Percentiles rank a stretch among this genome's conserved stretches.
Conservation (phyloP, 2,888 invertebrate species). For the Drosophila diplacantha region DNA sequence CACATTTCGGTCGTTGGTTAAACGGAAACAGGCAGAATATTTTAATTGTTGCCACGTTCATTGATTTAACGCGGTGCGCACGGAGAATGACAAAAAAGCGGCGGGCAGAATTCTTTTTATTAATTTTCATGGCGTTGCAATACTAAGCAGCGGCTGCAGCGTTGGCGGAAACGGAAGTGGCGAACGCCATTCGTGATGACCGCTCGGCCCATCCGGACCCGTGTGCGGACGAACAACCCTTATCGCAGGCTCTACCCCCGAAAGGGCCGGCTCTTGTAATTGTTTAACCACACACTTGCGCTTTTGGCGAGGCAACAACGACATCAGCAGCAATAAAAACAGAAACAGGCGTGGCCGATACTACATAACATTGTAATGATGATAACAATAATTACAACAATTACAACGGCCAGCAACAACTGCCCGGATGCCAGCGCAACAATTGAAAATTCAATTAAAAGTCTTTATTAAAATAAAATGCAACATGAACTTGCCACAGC, state of each 20-base stretch:
- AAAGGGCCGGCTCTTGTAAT: conserved; percentile 43
- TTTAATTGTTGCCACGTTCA: conserved; percentile 68
- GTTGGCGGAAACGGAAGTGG: conserved; percentile 67
- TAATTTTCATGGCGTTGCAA: conserved; percentile 38
- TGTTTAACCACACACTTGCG: conserved; percentile 66
- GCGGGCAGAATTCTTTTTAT: conserved; percentile 36
- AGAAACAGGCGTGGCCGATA: conserved; percentile 38
- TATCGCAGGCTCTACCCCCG: conserved; percentile 4
- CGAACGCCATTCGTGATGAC: conserved; percentile 64
- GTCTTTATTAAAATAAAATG: conserved; percentile 73
- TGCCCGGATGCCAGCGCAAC: conserved; percentile 51
- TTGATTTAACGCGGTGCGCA: conserved; percentile 50
- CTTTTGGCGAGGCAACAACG: conserved; percentile 48
- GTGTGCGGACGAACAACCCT: conserved; percentile 13
- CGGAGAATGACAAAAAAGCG: conserved; percentile 22
- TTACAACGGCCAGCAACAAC: conserved; percentile 43
- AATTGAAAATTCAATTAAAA: conserved; percentile 74
- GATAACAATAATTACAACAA: conserved; percentile 56
- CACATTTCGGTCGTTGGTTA: conserved; percentile 26
- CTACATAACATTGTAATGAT: conserved; percentile 62
- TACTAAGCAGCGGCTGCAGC: conserved; percentile 51
- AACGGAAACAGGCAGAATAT: conserved; percentile 63
- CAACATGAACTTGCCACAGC: conserved; percentile 50
- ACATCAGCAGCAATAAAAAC: conserved; percentile 22
- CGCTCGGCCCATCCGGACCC: conserved; percentile 22